Base-by-base conservation (phyloP, 2,797 vertebrate species). In the Typhlichthys subterraneus region DNA sequence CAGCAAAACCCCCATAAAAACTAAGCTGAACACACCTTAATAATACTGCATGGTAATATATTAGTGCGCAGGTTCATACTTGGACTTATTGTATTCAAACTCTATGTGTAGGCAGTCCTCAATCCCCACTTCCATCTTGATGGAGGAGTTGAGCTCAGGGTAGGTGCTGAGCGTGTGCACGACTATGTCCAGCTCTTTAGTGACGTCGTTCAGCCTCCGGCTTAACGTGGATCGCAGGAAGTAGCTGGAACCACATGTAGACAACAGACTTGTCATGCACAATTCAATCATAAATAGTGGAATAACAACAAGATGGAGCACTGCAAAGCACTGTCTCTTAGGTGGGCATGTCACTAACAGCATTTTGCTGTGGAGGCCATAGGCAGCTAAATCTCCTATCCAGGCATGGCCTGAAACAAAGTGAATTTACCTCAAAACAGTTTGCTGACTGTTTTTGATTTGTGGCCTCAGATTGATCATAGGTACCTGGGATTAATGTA, bases 41-140 rank as follows among this genome's bases (percentile, higher is more conserved):
- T 14, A 13, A 29, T 10, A 2, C 11, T 42, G 38, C 7, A 42
- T 42, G 38, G 9, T 42, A 42, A 10, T 42, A 42, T 42, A 42
- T 42, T 42, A 42, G 7, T 6, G 38, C 7, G 9, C 38, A 42
- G 19, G 50, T 3, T 38, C 96, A 79, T 92, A 98, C 97, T 98
- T 99, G 88, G 96, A 98, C 73, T 99, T 99, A 82, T 98, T 98
- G 86, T 99, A 99, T 86, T 99, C 97, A 1, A 99, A 98, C 85
- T 99, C 97, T 12, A 99, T 99, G 90, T 99, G 97, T 29, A 99
- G 93, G 67, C 97, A 99, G 71, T 99, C 97, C 84, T 99, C 97
- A 0, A 99, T 99, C 9, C 97, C 97, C 54, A 99, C 97, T 79
- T 99, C 97, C 96, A 99, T 99, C 90, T 96, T 98, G 83, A 99